Percentiles rank a stretch among this genome's conserved stretches.
Conservation (phyloP, 2,888 invertebrate genomes). For the Myathropa florea region DNA sequence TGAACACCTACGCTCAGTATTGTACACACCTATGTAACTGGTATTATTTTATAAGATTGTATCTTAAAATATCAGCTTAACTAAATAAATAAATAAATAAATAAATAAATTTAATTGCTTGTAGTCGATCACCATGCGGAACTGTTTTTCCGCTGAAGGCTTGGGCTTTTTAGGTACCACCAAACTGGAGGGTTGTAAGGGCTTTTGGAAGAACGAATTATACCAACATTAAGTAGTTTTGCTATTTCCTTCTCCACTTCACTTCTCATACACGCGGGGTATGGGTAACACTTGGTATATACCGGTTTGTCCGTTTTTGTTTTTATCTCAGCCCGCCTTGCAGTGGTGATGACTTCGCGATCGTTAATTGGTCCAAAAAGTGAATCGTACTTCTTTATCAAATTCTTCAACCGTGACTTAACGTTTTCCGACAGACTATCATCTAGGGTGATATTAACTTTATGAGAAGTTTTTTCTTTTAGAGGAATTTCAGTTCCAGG, state of each 20-base stretch:
- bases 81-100: too few species aligned
- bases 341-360: constrained; percentile 24
- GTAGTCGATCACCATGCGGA: constrained; percentile 68
- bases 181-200: not conserved
- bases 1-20: too few species aligned
- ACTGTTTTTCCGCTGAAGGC: constrained; percentile 59
- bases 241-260: not conserved
- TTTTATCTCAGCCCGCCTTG: constrained; percentile 47
- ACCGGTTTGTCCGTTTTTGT: constrained; percentile 14
- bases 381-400: not conserved
- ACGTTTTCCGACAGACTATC: too few species aligned
- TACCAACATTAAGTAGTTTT: not conserved
- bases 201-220: not conserved
- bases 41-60: too few species aligned
- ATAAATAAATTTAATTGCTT: constrained; percentile 70
- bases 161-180: constrained; percentile 46
- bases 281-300: not conserved
- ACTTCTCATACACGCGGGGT: not conserved
- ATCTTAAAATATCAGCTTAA: too few species aligned
- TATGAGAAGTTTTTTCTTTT: not conserved
- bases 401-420: too few species aligned
- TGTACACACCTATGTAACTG: too few species aligned
- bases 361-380: not conserved
- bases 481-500: not conserved
- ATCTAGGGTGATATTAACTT: not conserved